phyloP scores from a whole-genome alignment of 2,888 invertebrate species.

The Apodemia mormo region DNA sequence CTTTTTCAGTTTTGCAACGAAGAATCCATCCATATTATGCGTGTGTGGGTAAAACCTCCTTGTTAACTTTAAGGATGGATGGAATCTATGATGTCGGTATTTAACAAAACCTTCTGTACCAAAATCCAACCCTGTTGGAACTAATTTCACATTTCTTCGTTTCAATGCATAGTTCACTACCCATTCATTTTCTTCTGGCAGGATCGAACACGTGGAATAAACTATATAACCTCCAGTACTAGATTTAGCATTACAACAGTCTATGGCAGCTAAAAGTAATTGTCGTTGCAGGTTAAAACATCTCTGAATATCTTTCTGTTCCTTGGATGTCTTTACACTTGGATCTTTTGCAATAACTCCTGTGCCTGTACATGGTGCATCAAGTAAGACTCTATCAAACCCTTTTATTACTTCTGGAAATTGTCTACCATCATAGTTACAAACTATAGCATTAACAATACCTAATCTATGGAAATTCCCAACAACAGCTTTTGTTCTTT shows the following conservation, averaged over 20 bases:
- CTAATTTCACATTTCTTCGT: constrained; percentile 95
- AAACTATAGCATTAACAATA: constrained; percentile 95
- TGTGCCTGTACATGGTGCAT: constrained; percentile 99
- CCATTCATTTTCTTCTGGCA: constrained; percentile 99
- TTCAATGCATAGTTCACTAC: constrained; percentile 97
- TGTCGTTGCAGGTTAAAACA: constrained; percentile 96
- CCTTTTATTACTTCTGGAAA: constrained; percentile 92
- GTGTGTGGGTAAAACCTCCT: constrained; percentile 98
- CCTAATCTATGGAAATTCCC: constrained; percentile 98
- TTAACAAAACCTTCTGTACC: constrained; percentile 97
- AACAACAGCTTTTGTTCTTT: constrained; percentile 94
- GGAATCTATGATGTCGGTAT: constrained; percentile 92
- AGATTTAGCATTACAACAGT: constrained; percentile 96
- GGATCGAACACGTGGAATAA: constrained; percentile 98
- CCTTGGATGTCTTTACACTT: constrained; percentile 96
- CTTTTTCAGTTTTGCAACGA: constrained; percentile 98
- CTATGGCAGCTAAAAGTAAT: constrained; percentile 96
- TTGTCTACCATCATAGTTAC: constrained; percentile 93
- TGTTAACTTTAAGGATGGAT: constrained; percentile 93
- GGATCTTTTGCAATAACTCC: constrained; percentile 99
- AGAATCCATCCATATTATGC: constrained; percentile 99
- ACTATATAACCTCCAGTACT: constrained; percentile 96
- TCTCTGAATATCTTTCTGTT: constrained; percentile 93
- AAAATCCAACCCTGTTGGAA: constrained; percentile 96
- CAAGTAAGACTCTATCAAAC: constrained; percentile 97